phyloP scores from a whole-genome alignment of 2,113 vertebrate genomes.

The Oreochromis niloticus region DNA sequence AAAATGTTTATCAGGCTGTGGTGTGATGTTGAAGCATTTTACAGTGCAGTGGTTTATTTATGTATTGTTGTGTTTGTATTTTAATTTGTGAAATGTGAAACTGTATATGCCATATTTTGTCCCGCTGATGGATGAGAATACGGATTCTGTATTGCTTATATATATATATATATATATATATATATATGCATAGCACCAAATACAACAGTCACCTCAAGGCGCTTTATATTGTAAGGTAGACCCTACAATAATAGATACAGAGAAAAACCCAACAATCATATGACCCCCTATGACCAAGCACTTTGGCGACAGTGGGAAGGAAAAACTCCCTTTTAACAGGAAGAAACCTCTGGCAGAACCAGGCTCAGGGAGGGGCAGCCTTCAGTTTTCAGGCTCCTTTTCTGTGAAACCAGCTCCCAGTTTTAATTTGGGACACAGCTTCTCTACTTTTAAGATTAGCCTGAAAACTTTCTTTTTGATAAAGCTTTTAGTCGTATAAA shows the following conservation, averaged over 20 bases:
- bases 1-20: constrained; percentile 3
- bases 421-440: not conserved
- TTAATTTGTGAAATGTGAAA: not conserved
- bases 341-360: not conserved
- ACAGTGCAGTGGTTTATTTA: not conserved
- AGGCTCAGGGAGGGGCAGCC: not conserved
- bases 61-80: not conserved
- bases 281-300: not conserved
- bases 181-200: not conserved
- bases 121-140: not conserved
- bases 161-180: too few species aligned
- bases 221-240: rapidly evolving
- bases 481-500: not conserved
- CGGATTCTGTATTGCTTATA: not conserved
- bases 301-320: not conserved
- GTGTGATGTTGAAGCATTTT: not conserved
- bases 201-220: not conserved
- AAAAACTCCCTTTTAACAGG: not conserved
- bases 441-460: not conserved
- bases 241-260: not conserved
- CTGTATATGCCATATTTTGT: not conserved
- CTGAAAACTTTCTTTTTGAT: rapidly evolving
- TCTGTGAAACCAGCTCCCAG: not conserved
- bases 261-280: not conserved
- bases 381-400: not conserved